phyloP scores from a whole-genome alignment of 2,797 vertebrate species.

The Xenentodon cancila region DNA sequence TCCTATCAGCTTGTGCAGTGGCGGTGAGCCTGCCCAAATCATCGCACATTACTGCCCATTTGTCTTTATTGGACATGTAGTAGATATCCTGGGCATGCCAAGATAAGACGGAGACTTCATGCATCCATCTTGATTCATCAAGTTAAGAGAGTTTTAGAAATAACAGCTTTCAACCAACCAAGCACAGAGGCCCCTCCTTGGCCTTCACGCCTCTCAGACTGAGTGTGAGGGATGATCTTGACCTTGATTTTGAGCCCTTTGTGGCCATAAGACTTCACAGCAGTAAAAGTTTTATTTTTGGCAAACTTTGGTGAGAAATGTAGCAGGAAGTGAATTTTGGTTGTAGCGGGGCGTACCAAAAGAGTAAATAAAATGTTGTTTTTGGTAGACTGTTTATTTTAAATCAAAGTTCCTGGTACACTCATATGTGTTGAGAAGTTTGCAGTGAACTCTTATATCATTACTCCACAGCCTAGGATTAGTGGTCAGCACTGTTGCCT shows the following conservation, averaged over 20 bases:
- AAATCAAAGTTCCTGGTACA: background rate
- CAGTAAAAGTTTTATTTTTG: no score
- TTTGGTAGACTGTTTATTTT: background rate
- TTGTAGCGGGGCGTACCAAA: background rate
- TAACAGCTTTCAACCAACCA: constrained; percentile 46
- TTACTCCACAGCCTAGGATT: no score
- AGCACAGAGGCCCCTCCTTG: constrained; percentile 41
- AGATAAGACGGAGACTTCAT: constrained; percentile 38
- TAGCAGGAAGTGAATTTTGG: background rate
- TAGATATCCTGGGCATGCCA: constrained; percentile 35
- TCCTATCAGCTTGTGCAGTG: constrained; percentile 37
- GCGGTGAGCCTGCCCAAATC: constrained; percentile 28
- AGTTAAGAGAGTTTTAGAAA: constrained; percentile 38
- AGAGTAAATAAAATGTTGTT: background rate
- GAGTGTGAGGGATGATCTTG: constrained; percentile 36
- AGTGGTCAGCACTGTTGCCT: no score
- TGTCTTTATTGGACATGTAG: constrained; percentile 60
- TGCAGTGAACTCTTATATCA: no score
- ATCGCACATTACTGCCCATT: constrained; percentile 54
- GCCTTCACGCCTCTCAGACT: constrained; percentile 34
- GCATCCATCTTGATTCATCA: constrained; percentile 67
- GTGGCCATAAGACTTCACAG: constrained; percentile 19
- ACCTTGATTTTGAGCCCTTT: constrained; percentile 28
- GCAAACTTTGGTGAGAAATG: background rate
- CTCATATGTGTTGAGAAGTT: background rate